Percentiles rank a stretch among this genome's conserved stretches.
These are phyloP conservation scores for Dromius quadrimaculatus DNA, from an alignment of 2,888 invertebrate genomes.

Conservation along the genomic window DNA sequence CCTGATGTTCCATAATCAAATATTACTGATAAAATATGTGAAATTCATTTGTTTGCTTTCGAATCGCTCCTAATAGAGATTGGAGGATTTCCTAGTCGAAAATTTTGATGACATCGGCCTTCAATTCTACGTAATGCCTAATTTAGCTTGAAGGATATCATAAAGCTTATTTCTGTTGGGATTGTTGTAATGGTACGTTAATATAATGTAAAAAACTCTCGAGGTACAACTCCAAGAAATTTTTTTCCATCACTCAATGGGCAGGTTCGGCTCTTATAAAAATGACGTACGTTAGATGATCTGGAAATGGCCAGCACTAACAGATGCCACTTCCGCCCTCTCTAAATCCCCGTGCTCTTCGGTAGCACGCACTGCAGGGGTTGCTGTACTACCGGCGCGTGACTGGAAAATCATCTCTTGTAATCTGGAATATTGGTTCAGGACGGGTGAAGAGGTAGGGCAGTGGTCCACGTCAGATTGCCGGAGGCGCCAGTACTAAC, in stretches of 20 bases:
- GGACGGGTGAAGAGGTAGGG: background rate
- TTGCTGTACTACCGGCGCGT: constrained; percentile 52
- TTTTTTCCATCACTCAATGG: too few relatives aligned
- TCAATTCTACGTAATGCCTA: too few relatives aligned
- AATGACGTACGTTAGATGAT: constrained; percentile 47
- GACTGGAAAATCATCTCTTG: constrained; percentile 57
- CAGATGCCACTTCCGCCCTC: constrained; percentile 53
- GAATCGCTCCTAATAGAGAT: too few relatives aligned
- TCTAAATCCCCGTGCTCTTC: background rate
- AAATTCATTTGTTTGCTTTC: too few relatives aligned
- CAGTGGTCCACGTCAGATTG: constrained; percentile 11
- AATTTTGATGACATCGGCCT: too few relatives aligned
- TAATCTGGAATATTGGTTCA: constrained; percentile 59
- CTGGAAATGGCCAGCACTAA: constrained; percentile 52
- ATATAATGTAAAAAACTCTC: too few relatives aligned
- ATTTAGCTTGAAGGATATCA: too few relatives aligned
- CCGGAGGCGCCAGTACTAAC: background rate
- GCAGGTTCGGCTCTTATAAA: background rate
- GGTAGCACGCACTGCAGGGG: background rate
- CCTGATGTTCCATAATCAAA: too few relatives aligned
- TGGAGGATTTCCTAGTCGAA: too few relatives aligned
- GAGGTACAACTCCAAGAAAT: too few relatives aligned
- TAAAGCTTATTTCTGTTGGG: too few relatives aligned
- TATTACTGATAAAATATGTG: too few relatives aligned
- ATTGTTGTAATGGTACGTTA: background rate